Evolutionary conservation across 2,113 vertebrate species (phyloP), one percentile per base, ranked within the genome.

Genomic region (Phylloscopus whistleri): DNA sequence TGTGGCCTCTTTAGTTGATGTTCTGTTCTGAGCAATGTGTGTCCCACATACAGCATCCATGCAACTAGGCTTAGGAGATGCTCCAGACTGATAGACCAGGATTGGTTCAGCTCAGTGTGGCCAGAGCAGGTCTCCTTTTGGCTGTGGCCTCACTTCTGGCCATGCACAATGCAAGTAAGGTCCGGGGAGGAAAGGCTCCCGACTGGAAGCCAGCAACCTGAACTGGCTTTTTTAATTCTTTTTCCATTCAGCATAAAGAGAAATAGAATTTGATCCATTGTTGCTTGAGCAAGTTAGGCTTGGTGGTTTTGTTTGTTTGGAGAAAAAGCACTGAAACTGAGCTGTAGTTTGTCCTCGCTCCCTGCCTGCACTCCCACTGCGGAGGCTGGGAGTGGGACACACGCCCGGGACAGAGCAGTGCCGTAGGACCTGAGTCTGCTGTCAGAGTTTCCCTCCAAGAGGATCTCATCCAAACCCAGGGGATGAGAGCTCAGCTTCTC

Each of bases 1-100:
- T 87, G 84, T 94, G 87, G 80, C 84, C 93, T 94, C n/a, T 77
- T 82, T 22, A 69, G 16, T 52, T 63, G 53, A 44, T 68, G 86
- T 95, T 93, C 69, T 96, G 92, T 90, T 95, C 83, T 62, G 49
- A 96, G 92, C 77, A 72, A 37, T 64, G 89, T 95, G 64, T 93
- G 89, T 92, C 84, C 60, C 3, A 2, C 37, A 1, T 69, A 68
- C 6, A 75, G 64, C 68, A 86, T 75, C 68, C 37, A 8, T 46
- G n/a, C 44, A 81, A 2, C 28, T 70, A 89, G 87, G 55, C 28
- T 49, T 3, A 79, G 86, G 69, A 75, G 76, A 77, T 0, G 0
- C 55, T 76, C 35, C 72, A 68, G 76, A 28, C 19, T 64, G n/a
- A 52, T 31, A 88, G 52, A 68, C 20, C 60, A 86, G 72, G 37